Percentiles rank a stretch among this genome's conserved stretches.
Evolutionary conservation across 2,113 vertebrate genomes (phyloP).

Genomic region (Cochlearius cochlearius): DNA sequence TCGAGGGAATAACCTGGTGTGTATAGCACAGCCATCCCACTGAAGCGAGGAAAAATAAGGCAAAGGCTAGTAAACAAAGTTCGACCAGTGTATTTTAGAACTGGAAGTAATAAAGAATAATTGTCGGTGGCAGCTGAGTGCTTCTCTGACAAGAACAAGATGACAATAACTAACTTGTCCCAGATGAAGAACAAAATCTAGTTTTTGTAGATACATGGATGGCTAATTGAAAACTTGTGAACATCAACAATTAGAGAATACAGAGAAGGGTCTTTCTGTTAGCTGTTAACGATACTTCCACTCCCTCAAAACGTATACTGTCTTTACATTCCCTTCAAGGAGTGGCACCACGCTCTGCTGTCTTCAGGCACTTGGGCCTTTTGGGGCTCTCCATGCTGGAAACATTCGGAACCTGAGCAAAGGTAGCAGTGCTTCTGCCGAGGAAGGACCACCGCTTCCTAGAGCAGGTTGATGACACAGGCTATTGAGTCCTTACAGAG

Average conservation of each 20-base stretch:
- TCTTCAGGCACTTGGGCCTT: background rate
- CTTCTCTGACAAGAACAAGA: conserved; percentile 43
- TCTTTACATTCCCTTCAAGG: background rate
- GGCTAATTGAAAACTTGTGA: conserved; percentile 40
- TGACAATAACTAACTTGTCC: conserved; percentile 14
- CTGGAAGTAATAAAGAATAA: conserved; percentile 26
- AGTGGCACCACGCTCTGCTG: background rate
- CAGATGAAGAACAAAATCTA: conserved; percentile 1
- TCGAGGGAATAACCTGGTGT: background rate
- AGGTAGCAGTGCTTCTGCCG: background rate
- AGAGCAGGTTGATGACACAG: conserved; percentile 73
- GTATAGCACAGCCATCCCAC: background rate
- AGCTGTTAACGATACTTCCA: background rate
- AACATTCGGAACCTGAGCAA: background rate
- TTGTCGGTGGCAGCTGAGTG: background rate
- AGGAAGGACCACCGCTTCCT: conserved; percentile 2
- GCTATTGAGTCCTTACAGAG: conserved; percentile 73
- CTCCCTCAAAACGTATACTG: background rate
- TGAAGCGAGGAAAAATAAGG: background rate
- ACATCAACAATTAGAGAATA: background rate
- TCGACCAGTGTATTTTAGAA: background rate
- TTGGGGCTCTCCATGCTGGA: background rate
- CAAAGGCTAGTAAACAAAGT: background rate
- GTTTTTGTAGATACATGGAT: background rate
- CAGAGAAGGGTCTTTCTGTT: background rate